Evolutionary conservation across 2,113 vertebrate species (phyloP).

Genomic region (Epinephelus lanceolatus): DNA sequence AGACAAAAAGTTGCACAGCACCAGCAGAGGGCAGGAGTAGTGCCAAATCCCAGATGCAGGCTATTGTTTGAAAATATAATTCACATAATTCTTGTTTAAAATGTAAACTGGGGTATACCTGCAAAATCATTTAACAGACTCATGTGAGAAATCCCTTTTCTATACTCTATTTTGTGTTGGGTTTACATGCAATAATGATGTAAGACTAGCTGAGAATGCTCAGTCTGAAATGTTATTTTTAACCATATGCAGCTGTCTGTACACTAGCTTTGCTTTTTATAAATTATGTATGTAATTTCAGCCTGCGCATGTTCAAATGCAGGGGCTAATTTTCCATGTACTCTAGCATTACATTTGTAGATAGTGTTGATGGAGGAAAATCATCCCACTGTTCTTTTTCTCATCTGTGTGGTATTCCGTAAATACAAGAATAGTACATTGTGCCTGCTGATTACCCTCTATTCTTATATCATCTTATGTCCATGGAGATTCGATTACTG

Average conservation of each 20-base stretch:
- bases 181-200: background rate
- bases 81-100: background rate
- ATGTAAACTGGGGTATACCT: background rate
- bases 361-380: background rate
- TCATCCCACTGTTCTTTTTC: background rate
- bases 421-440: slow-evolving; percentile 30
- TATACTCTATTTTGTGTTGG: background rate
- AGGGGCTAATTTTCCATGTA: background rate
- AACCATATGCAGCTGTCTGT: background rate
- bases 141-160: background rate
- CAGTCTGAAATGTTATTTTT: background rate
- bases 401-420: slow-evolving; percentile 17
- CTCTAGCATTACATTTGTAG: background rate
- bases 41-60: background rate
- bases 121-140: background rate
- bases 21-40: background rate
- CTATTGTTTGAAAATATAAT: background rate
- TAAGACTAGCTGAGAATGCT: background rate
- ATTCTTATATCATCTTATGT: slow-evolving; percentile 57
- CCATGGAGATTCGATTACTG: slow-evolving; percentile 72
- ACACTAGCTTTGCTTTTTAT: background rate
- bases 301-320: slow-evolving; percentile 9
- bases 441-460: slow-evolving; percentile 65
- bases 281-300: slow-evolving; percentile 10
- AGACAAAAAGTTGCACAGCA: background rate